Conservation (phyloP, 2,113 vertebrate genomes). For the Mastomys coucha region DNA sequence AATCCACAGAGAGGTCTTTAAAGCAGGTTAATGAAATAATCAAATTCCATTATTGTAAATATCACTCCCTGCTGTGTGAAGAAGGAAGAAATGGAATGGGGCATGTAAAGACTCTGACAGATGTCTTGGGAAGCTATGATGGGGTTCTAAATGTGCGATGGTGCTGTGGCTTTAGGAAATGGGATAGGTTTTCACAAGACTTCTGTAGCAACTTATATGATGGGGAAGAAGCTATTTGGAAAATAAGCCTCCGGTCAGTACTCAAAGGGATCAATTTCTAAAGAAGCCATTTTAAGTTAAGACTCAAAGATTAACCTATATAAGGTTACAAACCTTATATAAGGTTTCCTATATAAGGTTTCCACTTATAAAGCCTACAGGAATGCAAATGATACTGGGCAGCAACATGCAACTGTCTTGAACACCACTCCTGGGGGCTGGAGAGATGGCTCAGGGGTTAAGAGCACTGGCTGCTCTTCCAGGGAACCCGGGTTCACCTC, state of each 20-base stretch:
- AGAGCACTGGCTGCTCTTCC: no score
- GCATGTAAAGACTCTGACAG: neutral
- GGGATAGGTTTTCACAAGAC: slow-evolving; percentile 22
- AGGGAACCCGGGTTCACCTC: no score
- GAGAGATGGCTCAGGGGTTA: no score
- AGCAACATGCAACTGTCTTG: neutral
- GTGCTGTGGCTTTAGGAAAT: neutral
- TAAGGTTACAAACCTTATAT: no score
- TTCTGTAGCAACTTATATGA: slow-evolving; percentile 38
- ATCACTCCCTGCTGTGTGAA: neutral
- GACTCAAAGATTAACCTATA: slow-evolving; percentile 33
- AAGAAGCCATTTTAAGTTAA: slow-evolving; percentile 48
- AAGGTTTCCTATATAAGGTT: no score
- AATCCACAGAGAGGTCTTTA: neutral
- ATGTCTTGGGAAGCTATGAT: neutral
- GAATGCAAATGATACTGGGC: neutral
- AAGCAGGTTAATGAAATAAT: slow-evolving; percentile 13
- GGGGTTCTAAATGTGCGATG: neutral
- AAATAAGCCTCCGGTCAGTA: slow-evolving; percentile 15
- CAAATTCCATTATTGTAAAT: slow-evolving; percentile 13
- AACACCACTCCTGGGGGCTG: neutral
- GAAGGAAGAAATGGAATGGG: neutral
- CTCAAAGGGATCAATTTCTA: slow-evolving; percentile 28
- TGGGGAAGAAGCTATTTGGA: slow-evolving; percentile 23
- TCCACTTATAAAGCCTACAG: slow-evolving; percentile 6